Evolutionary conservation across 2,113 vertebrate species (phyloP).

Genomic region (Etheostoma spectabile): DNA sequence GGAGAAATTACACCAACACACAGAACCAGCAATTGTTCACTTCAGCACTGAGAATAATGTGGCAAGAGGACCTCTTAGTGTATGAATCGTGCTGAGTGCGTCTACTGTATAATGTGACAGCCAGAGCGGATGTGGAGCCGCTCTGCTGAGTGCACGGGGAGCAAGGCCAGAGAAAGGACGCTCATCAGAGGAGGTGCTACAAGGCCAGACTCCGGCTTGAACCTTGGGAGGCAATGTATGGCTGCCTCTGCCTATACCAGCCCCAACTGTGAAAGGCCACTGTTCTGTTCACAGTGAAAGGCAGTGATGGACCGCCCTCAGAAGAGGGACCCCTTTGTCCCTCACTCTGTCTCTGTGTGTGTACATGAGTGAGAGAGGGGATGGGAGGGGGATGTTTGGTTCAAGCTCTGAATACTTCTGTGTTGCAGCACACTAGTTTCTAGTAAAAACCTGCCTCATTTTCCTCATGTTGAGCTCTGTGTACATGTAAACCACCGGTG

Average conservation of each 20-base stretch:
- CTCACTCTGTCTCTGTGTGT: constrained; percentile 49
- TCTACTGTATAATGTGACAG: constrained; percentile 69
- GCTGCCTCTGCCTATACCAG: constrained; percentile 71
- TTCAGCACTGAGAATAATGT: constrained; percentile 56
- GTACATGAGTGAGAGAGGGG: constrained; percentile 37
- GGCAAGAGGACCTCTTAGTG: constrained; percentile 43
- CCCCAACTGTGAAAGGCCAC: constrained; percentile 79
- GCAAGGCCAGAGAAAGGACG: constrained; percentile 67
- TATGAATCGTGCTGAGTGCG: constrained; percentile 69
- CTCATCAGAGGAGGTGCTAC: constrained; percentile 69
- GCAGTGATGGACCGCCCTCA: constrained; percentile 78
- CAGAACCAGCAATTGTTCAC: constrained; percentile 57
- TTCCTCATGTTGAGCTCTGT: constrained; percentile 36
- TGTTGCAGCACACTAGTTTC: constrained; percentile 58
- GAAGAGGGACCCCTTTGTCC: constrained; percentile 83
- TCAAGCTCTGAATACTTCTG: constrained; percentile 72
- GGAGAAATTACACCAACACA: constrained; percentile 22
- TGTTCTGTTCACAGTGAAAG: constrained; percentile 83
- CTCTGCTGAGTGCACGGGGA: constrained; percentile 62
- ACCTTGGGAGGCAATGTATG: constrained; percentile 73
- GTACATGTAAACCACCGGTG: constrained; percentile 3
- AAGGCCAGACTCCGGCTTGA: constrained; percentile 67
- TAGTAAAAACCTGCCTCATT: constrained; percentile 58
- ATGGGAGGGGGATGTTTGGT: constrained; percentile 55
- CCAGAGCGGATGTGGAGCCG: constrained; percentile 68